Conservation (phyloP, 2,113 vertebrate species). For the Notechis scutatus region DNA sequence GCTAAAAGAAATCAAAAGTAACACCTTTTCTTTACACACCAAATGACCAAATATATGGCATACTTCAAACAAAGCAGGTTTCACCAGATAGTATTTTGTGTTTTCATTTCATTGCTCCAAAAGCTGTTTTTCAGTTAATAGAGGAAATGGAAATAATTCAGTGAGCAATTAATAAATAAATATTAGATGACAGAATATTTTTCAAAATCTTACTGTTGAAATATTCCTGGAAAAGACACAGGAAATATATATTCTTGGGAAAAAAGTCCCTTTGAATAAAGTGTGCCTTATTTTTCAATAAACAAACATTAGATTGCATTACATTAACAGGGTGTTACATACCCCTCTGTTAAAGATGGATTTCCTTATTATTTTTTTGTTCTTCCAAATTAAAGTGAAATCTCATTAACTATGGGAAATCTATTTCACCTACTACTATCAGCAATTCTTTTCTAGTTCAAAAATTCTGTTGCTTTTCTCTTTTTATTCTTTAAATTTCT, state of each 20-base stretch:
- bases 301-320: not conserved
- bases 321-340: not conserved
- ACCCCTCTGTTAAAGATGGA: not conserved
- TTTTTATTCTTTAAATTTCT: not conserved
- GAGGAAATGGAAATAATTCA: not conserved
- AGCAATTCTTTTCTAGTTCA: not conserved
- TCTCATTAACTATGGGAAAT: not conserved
- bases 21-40: conserved; percentile 20
- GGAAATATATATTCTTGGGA: not conserved
- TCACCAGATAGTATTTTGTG: not conserved
- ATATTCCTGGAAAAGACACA: not conserved
- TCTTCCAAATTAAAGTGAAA: not conserved
- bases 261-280: not conserved
- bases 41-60: not conserved
- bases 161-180: not conserved
- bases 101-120: not conserved
- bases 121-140: not conserved
- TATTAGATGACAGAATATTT: not conserved
- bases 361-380: not conserved
- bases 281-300: not conserved
- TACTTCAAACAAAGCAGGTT: not conserved
- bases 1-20: conserved; percentile 10
- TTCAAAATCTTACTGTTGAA: not conserved
- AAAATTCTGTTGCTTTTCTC: not conserved
- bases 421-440: not conserved